Base-by-base conservation (phyloP, 2,113 vertebrate species). In the Brienomyrus longianalis region DNA sequence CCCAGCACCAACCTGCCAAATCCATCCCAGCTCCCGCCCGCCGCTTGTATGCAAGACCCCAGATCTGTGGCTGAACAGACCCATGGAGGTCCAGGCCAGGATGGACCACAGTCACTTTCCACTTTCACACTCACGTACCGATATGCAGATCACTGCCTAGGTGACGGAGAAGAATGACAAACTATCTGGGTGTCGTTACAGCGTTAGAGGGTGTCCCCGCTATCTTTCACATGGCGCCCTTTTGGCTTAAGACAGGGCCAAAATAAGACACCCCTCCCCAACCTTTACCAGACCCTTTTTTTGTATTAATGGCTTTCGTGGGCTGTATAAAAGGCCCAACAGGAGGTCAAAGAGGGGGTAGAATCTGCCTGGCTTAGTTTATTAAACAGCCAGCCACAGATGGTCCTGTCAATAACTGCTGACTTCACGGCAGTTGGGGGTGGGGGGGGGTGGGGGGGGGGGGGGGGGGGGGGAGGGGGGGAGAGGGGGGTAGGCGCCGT, bases 361-460 rank as follows among this genome's bases (percentile, higher is more conserved):
- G 90, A 39, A 13, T 92, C 91, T 86, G 92, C 62, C 62, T 13
- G 62, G 62, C 91, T 90, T 90, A 94, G 93, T 96, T 94, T 94
- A 96, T 95, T 93, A 95, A 95, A 95, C 91, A 90, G 92, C 88
- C 89, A 91, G 62, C 91, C 93, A 93, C 96, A 96, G 94, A 96
- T 95, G 96, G 93, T 91, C 88, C 89, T 43, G 92, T 96, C 94
- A 95, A 95, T 94, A 94, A 95, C 90, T 88, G 92, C 90, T 45
- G 47, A 84, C 83, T 45, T 45, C 83, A 21, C 8, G n/a, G 39
- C 88, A 88, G n/a, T 48, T 3, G 54, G 54, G 19, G 35, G 86
- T 39, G 21, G 86, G 3, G n/a, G 51, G 6, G 2, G 59, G 59
- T 1, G n/a, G 10, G n/a, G 62, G 11, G n/a, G 2, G n/a, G 62